Base-by-base conservation (phyloP, 2,797 vertebrate species). In the Gymnoscopelus braueri region DNA sequence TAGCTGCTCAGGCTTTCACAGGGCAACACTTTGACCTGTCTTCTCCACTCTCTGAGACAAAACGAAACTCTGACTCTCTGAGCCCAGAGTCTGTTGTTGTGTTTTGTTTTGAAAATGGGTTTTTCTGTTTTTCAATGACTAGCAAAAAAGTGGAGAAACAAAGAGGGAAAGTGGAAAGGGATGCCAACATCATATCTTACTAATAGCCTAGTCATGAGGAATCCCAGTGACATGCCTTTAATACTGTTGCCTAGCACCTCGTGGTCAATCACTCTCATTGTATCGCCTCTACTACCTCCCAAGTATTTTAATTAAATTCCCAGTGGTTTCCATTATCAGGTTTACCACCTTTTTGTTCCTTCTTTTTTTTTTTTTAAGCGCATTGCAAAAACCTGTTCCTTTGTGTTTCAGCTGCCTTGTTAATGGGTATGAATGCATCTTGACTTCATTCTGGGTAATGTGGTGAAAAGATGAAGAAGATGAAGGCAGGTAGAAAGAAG, bases 31-130 rank as follows among this genome's bases (percentile, higher is more conserved):
- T 10, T 0, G 0, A 50, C 60, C 48, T 74, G 63, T 70, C 69
- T 71, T 62, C 19, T 51, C 62, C 60, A 14, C 39, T 80, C 50
- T 71, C 44, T 71, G 65, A 84, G 63, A 84, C 55, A 73, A 11
- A 80, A 64, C 75, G 10, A 23, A 8, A 15, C 53, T 3, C 32
- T 32, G 32, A 32, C 32, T 19, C 32, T 19, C 26, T 0, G 26
- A 39, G 35, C 2, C 7, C 35, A 29, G 2, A 29, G 0, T 5
- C 7, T 39, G 35, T 39, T 39, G 35, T 39, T 39, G 35, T 39
- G 35, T 39, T 2, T 39, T 39, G 35, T 39, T 39, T 39, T 39
- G 3, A 39, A 39, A 39, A 3, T 1, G 35, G 5, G 5, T 39
- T 8, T 39, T 8, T 39, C 35, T 39, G 35, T 39, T 39, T 39